Percentiles rank a stretch among this genome's conserved stretches.
These are phyloP conservation scores for Tamandua tetradactyla DNA, from an alignment of 2,797 vertebrate species.

Conservation along the genomic window DNA sequence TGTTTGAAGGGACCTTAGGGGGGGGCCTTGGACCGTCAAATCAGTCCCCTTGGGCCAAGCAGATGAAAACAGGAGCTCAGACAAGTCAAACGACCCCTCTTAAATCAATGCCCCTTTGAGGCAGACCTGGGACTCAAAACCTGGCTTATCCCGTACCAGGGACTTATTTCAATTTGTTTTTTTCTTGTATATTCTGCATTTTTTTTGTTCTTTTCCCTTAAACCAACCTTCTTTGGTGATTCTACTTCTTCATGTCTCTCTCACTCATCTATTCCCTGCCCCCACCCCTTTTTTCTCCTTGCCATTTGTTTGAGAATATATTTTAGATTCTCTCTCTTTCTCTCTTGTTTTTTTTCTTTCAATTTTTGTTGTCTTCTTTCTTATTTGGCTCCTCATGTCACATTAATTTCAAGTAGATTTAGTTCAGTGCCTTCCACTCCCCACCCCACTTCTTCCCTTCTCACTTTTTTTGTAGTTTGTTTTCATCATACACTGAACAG, in stretches of 20 bases:
- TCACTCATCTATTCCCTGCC: background rate
- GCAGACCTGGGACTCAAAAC: background rate
- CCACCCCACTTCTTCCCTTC: background rate
- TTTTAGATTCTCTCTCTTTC: background rate
- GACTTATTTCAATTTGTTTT: too few relatives aligned
- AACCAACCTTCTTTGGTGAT: background rate
- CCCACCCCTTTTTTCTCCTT: background rate
- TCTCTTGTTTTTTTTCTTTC: background rate
- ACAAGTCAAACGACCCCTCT: background rate
- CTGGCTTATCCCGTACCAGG: background rate
- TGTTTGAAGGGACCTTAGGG: background rate
- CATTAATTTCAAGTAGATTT: background rate
- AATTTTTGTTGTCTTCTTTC: background rate
- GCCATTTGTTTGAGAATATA: background rate
- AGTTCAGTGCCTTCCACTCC: background rate
- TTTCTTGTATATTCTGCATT: background rate
- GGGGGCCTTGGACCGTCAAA: background rate
- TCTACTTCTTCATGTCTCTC: background rate
- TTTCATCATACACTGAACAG: background rate
- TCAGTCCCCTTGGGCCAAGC: background rate
- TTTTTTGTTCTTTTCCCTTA: background rate
- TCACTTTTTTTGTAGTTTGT: background rate
- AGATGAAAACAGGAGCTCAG: background rate
- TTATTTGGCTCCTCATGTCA: background rate
- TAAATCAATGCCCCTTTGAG: background rate